These are phyloP conservation scores for Typhlomys cinereus DNA, from an alignment of 2,113 vertebrate genomes.

Conservation along the genomic window DNA sequence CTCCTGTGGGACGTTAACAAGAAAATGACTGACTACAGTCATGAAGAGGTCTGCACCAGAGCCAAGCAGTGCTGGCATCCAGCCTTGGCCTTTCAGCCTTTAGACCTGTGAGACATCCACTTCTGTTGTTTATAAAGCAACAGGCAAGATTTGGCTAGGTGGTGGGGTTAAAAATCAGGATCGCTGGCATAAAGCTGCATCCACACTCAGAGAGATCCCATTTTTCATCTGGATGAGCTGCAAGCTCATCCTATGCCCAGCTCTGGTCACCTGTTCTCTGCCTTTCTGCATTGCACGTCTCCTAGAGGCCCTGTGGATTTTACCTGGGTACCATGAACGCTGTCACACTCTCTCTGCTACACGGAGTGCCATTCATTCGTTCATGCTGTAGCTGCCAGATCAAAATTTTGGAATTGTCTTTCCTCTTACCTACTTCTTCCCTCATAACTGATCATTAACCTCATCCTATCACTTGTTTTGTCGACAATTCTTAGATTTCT, in stretches of 20 bases:
- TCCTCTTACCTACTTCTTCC: not conserved
- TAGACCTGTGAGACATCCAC: not conserved
- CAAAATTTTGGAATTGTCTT: not conserved
- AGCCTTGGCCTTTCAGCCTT: not conserved
- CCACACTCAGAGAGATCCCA: not conserved
- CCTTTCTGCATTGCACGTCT: not conserved
- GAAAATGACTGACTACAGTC: rapidly evolving
- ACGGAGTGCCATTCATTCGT: not conserved
- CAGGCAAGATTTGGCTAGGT: not conserved
- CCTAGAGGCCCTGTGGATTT: not conserved
- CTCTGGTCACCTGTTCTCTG: not conserved
- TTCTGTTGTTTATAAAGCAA: not conserved
- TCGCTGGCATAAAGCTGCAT: not conserved
- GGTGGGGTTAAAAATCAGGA: not conserved
- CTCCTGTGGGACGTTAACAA: not conserved
- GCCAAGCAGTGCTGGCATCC: not conserved
- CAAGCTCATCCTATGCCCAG: not conserved
- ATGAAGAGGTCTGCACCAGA: not conserved
- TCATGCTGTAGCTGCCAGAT: not conserved
- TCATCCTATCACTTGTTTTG: not conserved
- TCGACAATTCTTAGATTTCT: not conserved
- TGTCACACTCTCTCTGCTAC: not conserved
- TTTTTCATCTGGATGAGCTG: not conserved
- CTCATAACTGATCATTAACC: not conserved
- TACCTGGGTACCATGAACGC: not conserved